Conservation (phyloP, 2,888 invertebrate genomes). For the Cosmia trapezina region DNA sequence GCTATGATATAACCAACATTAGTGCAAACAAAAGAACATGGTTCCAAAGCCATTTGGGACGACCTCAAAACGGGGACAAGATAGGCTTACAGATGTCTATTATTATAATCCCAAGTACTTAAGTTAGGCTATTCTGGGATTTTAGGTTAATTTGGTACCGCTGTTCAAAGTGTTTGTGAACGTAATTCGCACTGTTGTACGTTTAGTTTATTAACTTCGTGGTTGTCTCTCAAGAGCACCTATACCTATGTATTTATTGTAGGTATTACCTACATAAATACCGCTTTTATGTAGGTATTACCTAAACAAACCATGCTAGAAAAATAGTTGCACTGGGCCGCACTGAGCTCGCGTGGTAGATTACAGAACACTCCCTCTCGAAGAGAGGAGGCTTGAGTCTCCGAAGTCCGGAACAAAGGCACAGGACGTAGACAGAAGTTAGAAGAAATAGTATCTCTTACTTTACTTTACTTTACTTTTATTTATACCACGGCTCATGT, state of each 20-base stretch:
- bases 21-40: constrained; percentile 36
- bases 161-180: constrained; percentile 7
- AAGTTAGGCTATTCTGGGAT: constrained; percentile 17
- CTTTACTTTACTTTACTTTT: not conserved
- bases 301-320: no score
- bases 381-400: no score
- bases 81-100: constrained; percentile 4
- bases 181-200: not conserved
- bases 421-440: not conserved
- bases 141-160: constrained; percentile 4
- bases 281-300: no score
- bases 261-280: no score
- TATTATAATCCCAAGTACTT: constrained; percentile 34
- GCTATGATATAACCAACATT: constrained; percentile 1
- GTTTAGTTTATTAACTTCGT: constrained; percentile 11
- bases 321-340: no score
- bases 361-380: no score
- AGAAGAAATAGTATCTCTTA: not conserved
- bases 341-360: no score
- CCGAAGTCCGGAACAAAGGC: not conserved
- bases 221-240: not conserved
- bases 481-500: no score
- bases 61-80: constrained; percentile 2
- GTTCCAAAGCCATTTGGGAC: constrained; percentile 16
- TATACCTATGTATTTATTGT: not conserved